Percentiles rank a stretch among this genome's conserved stretches.
Conservation (phyloP, 2,888 invertebrate species). For the Philopedon plagiatum region DNA sequence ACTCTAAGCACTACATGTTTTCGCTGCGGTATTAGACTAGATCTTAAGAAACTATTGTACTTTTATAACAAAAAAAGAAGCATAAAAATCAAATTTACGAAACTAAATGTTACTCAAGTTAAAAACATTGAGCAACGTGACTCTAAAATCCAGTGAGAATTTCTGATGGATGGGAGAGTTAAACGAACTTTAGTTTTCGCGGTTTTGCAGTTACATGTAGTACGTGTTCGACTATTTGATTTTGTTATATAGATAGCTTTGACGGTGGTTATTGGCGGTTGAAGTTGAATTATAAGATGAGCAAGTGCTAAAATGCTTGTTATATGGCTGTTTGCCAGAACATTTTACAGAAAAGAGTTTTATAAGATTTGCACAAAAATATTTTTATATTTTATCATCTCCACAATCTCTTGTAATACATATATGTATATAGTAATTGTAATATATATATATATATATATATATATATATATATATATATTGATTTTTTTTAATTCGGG, state of each 20-base stretch:
- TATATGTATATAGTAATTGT: too few species aligned
- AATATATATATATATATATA: too few species aligned
- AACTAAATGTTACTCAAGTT: neutral
- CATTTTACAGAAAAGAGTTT: neutral
- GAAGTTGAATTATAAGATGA: neutral
- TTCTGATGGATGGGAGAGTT: constrained; percentile 6
- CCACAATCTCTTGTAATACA: too few species aligned
- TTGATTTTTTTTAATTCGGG: too few species aligned
- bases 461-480: too few species aligned
- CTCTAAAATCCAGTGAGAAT: neutral
- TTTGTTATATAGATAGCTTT: constrained; percentile 5
- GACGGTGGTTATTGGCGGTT: neutral
- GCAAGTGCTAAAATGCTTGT: neutral
- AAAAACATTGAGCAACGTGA: constrained; percentile 1
- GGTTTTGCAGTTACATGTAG: constrained; percentile 4
- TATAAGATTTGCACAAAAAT: neutral
- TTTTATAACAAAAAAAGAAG: neutral
- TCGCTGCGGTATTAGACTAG: too few species aligned
- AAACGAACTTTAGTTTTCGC: constrained; percentile 9
- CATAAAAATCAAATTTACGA: neutral
- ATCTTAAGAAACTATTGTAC: too few species aligned
- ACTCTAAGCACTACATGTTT: too few species aligned
- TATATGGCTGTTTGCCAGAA: neutral
- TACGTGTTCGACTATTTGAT: constrained; percentile 16
- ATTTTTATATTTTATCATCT: neutral